Base-by-base conservation (phyloP, 2,797 vertebrate species). In the Echeneis naucrates region DNA sequence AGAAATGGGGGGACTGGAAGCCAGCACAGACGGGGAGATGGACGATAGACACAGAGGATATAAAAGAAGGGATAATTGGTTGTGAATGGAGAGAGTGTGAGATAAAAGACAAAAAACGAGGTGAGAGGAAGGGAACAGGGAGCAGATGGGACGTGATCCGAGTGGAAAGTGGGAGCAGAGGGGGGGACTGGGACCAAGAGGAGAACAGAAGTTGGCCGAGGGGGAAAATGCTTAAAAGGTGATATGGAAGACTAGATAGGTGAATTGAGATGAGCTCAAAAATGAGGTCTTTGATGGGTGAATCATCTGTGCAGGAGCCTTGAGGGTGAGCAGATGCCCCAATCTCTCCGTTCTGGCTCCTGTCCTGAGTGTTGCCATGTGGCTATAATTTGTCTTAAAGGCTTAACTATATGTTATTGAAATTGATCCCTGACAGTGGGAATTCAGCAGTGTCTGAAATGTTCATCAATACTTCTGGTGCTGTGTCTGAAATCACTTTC, bases 1-100 rank as follows among this genome's bases (percentile, higher is more conserved):
- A 84, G 74, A 77, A 87, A 90, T 59, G 52, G 72, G 9, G 50
- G 64, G 61, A 68, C 67, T 75, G 75, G 55, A 75, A 77, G 59
- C 21, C 24, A 72, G 56, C 62, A 64, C 58, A 78, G 68, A 76
- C 11, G 32, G 68, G 42, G 56, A 75, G 64, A 84, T 68, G 47
- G 70, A 73, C 47, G 65, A 81, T 65, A 75, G 79, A 83, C 77
- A 78, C 69, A 57, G 53, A 77, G 76, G 79, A 81, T 77, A 85
- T 87, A 72, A 82, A 68, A 83, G 24, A 60, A 62, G 67, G 58
- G 71, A 79, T 81, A 72, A 88, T 60, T 67, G 0, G 27, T 73
- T 70, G 61, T 68, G 51, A 80, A 64, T 17, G 65, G 79, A 68
- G 47, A 60, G 32, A 67, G 16, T 5, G 23, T 24, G 1, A 77